Evolutionary conservation across 1,140 invertebrate genomes (phyloP), one percentile per base, ranked within the genome.

Genomic region (Cyclargus thomasi): DNA sequence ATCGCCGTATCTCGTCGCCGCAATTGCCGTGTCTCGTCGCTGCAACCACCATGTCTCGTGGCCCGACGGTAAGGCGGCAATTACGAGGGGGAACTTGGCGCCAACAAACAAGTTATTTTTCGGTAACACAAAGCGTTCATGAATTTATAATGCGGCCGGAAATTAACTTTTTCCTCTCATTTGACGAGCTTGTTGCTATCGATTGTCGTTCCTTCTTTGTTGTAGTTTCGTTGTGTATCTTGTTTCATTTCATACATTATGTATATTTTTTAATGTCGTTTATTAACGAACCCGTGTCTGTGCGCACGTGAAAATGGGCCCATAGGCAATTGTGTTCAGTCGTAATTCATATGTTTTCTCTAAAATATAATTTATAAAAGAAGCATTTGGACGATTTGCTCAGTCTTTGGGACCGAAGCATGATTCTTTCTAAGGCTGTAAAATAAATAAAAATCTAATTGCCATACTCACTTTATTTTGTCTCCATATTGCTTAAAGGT

Each of bases 111-210:
- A 83, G 79, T 82, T 85, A 85, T 85, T 85, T 85, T 81, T 74
- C 76, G 77, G 72, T 68, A 75, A 83, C 82, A 83, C 76, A 82
- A 82, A 82, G 80, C 80, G 75, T 79, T 77, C 81, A 85, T 85
- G 83, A 85, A 85, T 85, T 85, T 83, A 81, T 85, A 83, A 85
- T 85, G 79, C 71, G 70, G 59, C 70, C 72, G 80, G 81, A 84
- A 85, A 85, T 83, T 85, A 85, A 78, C 81, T 83, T 83, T 82
- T 81, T 81, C 74, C 79, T 80, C 76, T 74, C 77, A 76, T 77
- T 80, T 74, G 75, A 63, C 63, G 69, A 53, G 8, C 36, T 59
- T 70, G 47, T 67, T 67, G 62, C 47, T 68, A 59, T 17, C 55
- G 55, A 55, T 53, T 57, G 20, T 47, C 63, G 55, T 55, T 17